Conservation (phyloP, 1,140 invertebrate genomes). For the Drosophila ohnishii region DNA sequence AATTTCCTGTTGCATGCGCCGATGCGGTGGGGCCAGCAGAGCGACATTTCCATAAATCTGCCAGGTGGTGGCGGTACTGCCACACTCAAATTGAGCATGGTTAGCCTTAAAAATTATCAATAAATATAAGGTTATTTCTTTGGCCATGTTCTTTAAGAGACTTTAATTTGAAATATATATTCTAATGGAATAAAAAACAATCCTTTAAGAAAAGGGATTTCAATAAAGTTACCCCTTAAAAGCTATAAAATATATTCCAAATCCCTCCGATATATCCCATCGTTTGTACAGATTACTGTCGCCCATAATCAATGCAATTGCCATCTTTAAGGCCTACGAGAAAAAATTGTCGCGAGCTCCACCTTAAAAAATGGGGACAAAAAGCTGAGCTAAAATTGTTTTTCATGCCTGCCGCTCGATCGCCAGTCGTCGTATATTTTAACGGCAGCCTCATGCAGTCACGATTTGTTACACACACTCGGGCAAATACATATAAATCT, state of each 20-base stretch:
- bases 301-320: constrained; percentile 31
- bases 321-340: constrained; percentile 18
- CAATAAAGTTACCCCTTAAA: too few species aligned
- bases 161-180: neutral
- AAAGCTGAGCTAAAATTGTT: constrained; percentile 31
- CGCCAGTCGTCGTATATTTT: constrained; percentile 61
- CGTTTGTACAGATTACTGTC: constrained; percentile 21
- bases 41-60: constrained; percentile 64
- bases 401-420: constrained; percentile 55
- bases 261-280: neutral
- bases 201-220: neutral
- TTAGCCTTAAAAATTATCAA: constrained; percentile 31
- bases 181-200: neutral
- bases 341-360: constrained; percentile 59
- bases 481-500: constrained; percentile 30
- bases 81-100: constrained; percentile 27
- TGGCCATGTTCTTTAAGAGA: neutral
- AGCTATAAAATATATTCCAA: neutral
- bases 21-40: constrained; percentile 1
- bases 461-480: constrained; percentile 68
- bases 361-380: constrained; percentile 67
- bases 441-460: constrained; percentile 79
- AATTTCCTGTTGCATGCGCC: constrained; percentile 73
- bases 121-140: constrained; percentile 1
- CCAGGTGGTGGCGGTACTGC: constrained; percentile 57